Evolutionary conservation across 2,797 vertebrate species (phyloP), one percentile per base, ranked within the genome.

Genomic region (Platyrinchus mystaceus): DNA sequence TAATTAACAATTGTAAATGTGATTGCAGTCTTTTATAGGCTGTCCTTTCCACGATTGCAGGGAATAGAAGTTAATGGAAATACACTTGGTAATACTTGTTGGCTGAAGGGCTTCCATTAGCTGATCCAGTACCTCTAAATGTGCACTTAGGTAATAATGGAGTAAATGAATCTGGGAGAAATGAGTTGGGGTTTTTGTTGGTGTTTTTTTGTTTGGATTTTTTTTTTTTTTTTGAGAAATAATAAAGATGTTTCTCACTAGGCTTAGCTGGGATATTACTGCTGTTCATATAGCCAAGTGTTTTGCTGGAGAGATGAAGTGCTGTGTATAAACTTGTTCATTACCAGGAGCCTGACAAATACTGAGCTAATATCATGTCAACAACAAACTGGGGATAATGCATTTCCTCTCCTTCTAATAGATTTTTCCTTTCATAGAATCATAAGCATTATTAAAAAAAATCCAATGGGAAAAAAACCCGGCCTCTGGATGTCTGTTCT

Each of bases 1-100:
- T 95, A 96, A 96, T 96, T 96, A 95, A 95, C 84, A 93, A 50
- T 24, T 90, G 78, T 56, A 92, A 93, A 78, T 84, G 89, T n/a
- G 93, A 81, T 80, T 88, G 71, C 49, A 39, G 12, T 27, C 50
- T 59, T 83, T 95, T 92, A 63, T 22, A 78, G 62, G 36, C 87
- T 71, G 49, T 70, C 58, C 52, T 83, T 70, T n/a, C 78, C 62
- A 5, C 5, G 6, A 53, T 9, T 68, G 71, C 64, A 55, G 71
- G 47, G 78, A 93, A 85, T 47, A 47, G 77, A 68, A 94, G 78
- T 67, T 94, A 96, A 95, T 95, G 91, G 93, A 90, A 96, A 90
- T 80, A 83, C 92, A 39, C 77, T 82, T 71, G 85, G 67, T 91
- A 91, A 87, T 60, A 41, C 68, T 47, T 60, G 66, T 49, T 84